These are phyloP conservation scores for Nemotelus nigrinus DNA, from an alignment of 2,888 invertebrate species.

Conservation along the genomic window DNA sequence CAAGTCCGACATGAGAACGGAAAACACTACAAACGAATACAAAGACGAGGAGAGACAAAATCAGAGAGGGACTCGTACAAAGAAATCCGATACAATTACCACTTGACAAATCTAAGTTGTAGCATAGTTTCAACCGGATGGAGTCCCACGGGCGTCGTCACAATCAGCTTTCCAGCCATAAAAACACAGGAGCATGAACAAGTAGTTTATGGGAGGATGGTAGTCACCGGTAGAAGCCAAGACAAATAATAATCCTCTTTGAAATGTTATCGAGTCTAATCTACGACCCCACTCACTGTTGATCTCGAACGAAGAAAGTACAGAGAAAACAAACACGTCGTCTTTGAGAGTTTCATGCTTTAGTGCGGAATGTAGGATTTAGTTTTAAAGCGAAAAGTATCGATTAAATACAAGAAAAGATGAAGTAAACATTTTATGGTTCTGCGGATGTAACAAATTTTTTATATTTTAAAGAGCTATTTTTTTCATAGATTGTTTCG, in stretches of 20 bases:
- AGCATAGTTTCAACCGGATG: not conserved
- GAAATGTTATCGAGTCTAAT: conserved; percentile 39
- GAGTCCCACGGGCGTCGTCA: conserved; percentile 23
- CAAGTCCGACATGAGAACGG: not conserved
- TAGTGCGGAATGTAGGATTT: not conserved
- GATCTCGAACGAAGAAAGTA: conserved; percentile 11
- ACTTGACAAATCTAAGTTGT: conserved; percentile 33
- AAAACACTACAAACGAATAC: not conserved
- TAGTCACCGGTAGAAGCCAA: not conserved
- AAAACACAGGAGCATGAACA: conserved; percentile 27
- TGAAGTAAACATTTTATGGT: not conserved
- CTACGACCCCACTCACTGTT: conserved; percentile 29
- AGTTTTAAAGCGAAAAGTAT: not conserved
- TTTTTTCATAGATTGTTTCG: too few species aligned
- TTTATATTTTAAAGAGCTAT: not conserved
- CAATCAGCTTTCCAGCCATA: conserved; percentile 26
- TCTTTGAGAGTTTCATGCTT: not conserved
- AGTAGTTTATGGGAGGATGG: conserved; percentile 17
- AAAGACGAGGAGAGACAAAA: not conserved
- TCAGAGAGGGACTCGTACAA: not conserved
- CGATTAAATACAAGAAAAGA: not conserved
- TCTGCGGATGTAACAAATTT: not conserved
- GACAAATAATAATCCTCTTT: conserved; percentile 38
- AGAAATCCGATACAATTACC: conserved; percentile 33
- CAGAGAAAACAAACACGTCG: not conserved